Evolutionary conservation across 1,140 invertebrate species (phyloP).

Genomic region (Pogonognathellus flavescens): DNA sequence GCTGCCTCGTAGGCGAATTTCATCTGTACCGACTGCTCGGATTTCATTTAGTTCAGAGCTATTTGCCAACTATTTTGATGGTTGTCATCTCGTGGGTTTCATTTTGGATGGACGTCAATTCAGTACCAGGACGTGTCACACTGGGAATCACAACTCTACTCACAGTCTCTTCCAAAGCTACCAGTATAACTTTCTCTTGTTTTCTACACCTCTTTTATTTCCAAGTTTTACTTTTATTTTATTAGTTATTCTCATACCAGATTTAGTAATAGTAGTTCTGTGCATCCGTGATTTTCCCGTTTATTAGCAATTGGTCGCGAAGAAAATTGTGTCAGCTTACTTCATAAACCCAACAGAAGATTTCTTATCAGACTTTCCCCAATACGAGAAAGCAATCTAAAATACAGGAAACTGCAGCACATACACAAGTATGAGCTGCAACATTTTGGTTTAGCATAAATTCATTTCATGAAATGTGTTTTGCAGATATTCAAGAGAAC

Average conservation of each 20-base stretch:
- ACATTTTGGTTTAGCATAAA: too few relatives aligned
- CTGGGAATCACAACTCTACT: conserved; percentile 74
- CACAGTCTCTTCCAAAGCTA: conserved; percentile 74
- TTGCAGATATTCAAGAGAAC: conserved; percentile 72
- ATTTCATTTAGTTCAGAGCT: conserved; percentile 78
- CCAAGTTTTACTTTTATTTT: neutral
- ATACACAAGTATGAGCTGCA: too few relatives aligned
- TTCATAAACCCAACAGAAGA: neutral
- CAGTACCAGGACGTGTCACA: conserved; percentile 75
- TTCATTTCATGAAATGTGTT: neutral
- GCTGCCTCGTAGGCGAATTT: conserved; percentile 75
- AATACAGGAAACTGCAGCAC: too few relatives aligned
- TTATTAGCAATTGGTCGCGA: neutral
- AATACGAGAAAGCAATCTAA: too few relatives aligned
- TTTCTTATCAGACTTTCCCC: neutral
- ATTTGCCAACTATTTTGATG: conserved; percentile 78
- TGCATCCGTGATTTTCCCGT: neutral
- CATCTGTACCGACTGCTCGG: conserved; percentile 74
- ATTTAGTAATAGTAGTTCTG: neutral
- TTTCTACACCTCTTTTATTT: neutral
- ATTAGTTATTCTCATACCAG: neutral
- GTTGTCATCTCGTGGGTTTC: conserved; percentile 79
- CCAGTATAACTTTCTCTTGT: conserved; percentile 69
- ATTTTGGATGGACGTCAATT: conserved; percentile 79
- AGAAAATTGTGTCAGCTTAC: neutral